phyloP scores from a whole-genome alignment of 2,888 invertebrate genomes.

The Chironomus riparius region DNA sequence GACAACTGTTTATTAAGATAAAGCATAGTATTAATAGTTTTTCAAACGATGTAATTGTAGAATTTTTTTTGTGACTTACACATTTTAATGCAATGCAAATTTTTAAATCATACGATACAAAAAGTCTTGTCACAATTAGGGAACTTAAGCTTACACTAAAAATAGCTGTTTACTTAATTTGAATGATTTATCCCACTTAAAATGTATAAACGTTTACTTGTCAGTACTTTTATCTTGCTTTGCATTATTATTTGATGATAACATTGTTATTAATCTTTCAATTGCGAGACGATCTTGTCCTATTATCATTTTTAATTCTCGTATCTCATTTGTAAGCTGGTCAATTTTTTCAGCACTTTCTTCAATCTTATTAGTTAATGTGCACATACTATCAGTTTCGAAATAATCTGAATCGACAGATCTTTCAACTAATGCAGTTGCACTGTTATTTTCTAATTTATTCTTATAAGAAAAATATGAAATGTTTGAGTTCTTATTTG shows the following conservation, averaged over 20 bases:
- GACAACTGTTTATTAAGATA: too few species aligned
- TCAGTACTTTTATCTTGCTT: not conserved
- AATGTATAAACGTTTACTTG: not conserved
- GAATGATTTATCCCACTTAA: too few species aligned
- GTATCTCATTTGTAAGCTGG: constrained; percentile 56
- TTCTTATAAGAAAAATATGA: constrained; percentile 56
- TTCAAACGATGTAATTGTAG: too few species aligned
- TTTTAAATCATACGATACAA: too few species aligned
- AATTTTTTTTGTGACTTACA: too few species aligned
- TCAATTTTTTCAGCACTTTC: constrained; percentile 60
- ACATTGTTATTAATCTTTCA: constrained; percentile 41
- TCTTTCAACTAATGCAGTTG: constrained; percentile 39
- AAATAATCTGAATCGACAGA: constrained; percentile 47
- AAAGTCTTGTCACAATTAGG: too few species aligned
- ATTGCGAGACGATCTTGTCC: constrained; percentile 44
- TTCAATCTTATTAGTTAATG: constrained; percentile 55
- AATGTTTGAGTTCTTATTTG: constrained; percentile 54
- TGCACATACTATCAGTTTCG: constrained; percentile 47
- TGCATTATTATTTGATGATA: constrained; percentile 31
- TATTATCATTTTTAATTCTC: constrained; percentile 52
- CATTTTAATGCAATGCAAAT: too few species aligned
- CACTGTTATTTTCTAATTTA: constrained; percentile 55
- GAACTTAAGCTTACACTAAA: too few species aligned
- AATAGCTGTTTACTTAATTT: too few species aligned
- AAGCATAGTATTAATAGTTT: too few species aligned